phyloP scores from a whole-genome alignment of 2,113 vertebrate genomes.

The Hypomesus transpacificus region DNA sequence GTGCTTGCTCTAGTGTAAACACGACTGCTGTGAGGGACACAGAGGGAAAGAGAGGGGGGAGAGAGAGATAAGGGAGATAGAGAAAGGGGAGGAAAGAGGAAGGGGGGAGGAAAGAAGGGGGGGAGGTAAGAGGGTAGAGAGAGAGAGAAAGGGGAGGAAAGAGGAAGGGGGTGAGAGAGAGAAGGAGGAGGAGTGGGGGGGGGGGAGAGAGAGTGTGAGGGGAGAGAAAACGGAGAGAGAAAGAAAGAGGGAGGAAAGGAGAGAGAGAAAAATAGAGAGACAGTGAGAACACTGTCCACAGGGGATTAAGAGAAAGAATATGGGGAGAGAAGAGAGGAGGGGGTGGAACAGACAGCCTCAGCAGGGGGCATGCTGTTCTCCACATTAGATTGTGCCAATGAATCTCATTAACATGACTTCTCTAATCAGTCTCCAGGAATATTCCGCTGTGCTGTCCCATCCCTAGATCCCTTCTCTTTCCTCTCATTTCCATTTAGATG shows the following conservation, averaged over 20 bases:
- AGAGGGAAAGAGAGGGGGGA: neutral
- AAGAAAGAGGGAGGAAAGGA: neutral
- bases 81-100: conserved; percentile 26
- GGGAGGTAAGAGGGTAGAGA: neutral
- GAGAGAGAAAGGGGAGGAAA: neutral
- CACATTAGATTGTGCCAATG: conserved; percentile 59
- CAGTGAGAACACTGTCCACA: neutral
- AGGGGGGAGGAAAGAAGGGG: neutral
- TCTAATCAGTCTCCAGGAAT: conserved; percentile 66
- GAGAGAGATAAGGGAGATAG: conserved; percentile 8
- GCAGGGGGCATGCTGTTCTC: conserved; percentile 56
- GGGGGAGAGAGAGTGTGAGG: neutral
- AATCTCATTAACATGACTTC: conserved; percentile 68
- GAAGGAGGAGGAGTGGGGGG: conserved; percentile 7
- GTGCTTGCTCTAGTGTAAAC: conserved; percentile 37
- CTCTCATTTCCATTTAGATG: conserved; percentile 51
- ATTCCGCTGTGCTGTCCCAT: conserved; percentile 19
- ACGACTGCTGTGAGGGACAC: conserved; percentile 21
- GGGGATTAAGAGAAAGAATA: conserved; percentile 8
- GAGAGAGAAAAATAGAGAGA: neutral
- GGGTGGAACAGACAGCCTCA: conserved; percentile 52
- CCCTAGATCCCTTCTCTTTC: conserved; percentile 28
- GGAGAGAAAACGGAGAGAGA: conserved; percentile 4
- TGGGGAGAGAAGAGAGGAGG: conserved; percentile 5
- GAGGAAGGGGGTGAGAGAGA: conserved; percentile 9